A percentile compares a stretch with the other conserved stretches of the same genome.
phyloP scores from a whole-genome alignment of 2,888 invertebrate species.

The Helleia helle region DNA sequence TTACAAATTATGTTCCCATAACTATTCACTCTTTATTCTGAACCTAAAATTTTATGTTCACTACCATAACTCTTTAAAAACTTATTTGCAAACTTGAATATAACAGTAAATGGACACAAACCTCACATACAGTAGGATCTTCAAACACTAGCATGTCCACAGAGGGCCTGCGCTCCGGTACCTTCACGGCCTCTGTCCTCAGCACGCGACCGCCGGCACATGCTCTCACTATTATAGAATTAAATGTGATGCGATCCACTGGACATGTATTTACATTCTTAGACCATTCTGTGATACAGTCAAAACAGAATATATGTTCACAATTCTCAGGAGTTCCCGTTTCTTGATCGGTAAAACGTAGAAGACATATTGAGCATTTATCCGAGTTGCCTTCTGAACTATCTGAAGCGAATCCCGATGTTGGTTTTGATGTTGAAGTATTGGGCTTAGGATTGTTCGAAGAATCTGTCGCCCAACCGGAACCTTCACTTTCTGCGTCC shows the following conservation, averaged over 20 bases:
- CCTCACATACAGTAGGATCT: constrained; percentile 85
- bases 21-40: no score
- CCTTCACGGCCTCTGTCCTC: constrained; percentile 78
- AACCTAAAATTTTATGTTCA: no score
- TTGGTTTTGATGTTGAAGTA: constrained; percentile 22
- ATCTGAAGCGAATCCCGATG: constrained; percentile 65
- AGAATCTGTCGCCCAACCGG: constrained; percentile 40
- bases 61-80: no score
- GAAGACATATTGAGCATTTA: constrained; percentile 92
- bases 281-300: constrained; percentile 95
- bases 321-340: constrained; percentile 90
- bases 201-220: constrained; percentile 78
- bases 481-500: constrained; percentile 47
- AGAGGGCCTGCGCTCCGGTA: constrained; percentile 61
- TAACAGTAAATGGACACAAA: constrained; percentile 26
- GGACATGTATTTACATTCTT: constrained; percentile 96
- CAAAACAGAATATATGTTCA: constrained; percentile 91
- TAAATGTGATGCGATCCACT: constrained; percentile 88
- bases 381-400: constrained; percentile 82
- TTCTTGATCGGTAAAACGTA: constrained; percentile 83
- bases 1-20: no score
- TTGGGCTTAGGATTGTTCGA: constrained; percentile 22
- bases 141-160: constrained; percentile 65
- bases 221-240: constrained; percentile 82
- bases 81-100: not conserved